Percentiles rank a stretch among this genome's conserved stretches.
Evolutionary conservation across 2,113 vertebrate species (phyloP).

Genomic region (Phainopepla nitens): DNA sequence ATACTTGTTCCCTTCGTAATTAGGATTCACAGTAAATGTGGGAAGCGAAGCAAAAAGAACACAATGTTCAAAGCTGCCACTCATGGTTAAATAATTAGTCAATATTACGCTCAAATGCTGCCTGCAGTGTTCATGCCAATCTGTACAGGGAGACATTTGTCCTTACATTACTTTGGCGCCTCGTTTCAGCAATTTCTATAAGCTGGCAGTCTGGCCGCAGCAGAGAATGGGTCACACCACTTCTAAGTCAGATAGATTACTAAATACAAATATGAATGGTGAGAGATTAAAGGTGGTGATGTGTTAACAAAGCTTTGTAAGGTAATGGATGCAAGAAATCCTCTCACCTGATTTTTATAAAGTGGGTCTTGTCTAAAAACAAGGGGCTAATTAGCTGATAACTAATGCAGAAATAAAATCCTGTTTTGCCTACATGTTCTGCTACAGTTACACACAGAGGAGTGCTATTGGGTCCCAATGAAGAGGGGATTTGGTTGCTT

Average conservation of each 20-base stretch:
- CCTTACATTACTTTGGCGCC: constrained; percentile 24
- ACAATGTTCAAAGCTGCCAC: constrained; percentile 70
- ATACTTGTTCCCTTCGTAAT: constrained; percentile 59
- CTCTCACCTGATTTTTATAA: constrained; percentile 5
- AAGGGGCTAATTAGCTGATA: constrained; percentile 14
- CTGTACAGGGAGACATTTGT: constrained; percentile 32
- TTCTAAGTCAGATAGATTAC: constrained; percentile 6
- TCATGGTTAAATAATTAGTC: constrained; percentile 73
- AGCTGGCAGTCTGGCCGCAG: constrained; percentile 31
- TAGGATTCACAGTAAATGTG: constrained; percentile 68
- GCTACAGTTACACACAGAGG: background rate
- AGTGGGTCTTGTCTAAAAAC: background rate
- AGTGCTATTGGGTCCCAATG: background rate
- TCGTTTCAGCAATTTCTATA: constrained; percentile 43
- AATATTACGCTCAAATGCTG: constrained; percentile 60
- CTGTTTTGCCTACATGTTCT: background rate
- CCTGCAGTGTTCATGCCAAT: constrained; percentile 44
- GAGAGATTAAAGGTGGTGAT: constrained; percentile 9
- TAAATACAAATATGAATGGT: constrained; percentile 38
- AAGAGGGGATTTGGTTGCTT: background rate
- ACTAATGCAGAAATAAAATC: constrained; percentile 1
- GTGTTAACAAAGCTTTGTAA: constrained; percentile 15
- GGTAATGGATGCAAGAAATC: constrained; percentile 17
- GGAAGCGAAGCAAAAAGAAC: constrained; percentile 70
- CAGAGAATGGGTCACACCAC: constrained; percentile 34